Conservation (phyloP, 2,797 vertebrate genomes). For the Astyanax mexicanus region DNA sequence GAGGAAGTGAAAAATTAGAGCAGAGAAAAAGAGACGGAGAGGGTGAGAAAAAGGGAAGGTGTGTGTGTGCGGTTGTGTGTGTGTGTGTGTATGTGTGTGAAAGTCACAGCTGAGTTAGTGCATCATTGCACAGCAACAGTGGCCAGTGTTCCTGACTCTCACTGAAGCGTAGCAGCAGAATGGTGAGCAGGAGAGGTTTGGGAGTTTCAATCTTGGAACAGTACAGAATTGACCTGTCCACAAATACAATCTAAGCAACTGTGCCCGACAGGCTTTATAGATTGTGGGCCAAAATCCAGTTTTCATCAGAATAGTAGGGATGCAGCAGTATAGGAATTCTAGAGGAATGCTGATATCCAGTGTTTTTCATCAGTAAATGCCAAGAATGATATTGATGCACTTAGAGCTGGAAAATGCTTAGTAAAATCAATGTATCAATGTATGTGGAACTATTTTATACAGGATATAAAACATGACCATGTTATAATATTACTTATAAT, state of each 20-base stretch:
- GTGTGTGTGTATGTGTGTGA: neutral
- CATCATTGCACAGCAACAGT: neutral
- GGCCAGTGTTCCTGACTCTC: neutral
- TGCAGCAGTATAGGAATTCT: no score
- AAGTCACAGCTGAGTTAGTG: constrained; percentile 12
- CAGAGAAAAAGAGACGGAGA: neutral
- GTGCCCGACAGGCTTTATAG: neutral
- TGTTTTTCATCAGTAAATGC: no score
- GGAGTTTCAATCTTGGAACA: neutral
- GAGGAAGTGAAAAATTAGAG: constrained; percentile 20
- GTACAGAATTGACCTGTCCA: neutral
- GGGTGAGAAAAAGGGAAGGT: neutral
- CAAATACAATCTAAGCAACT: neutral
- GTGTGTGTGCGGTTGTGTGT: neutral
- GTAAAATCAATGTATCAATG: no score
- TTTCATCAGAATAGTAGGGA: neutral
- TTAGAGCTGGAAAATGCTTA: no score
- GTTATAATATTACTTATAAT: no score
- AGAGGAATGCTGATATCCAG: no score
- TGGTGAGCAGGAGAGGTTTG: neutral
- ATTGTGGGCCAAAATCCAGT: neutral
- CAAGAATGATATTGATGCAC: no score
- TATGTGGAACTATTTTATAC: no score
- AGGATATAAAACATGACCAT: no score
- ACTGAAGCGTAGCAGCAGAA: neutral